Conservation (phyloP, 2,888 invertebrate species). For the Protodeltote pygarga region DNA sequence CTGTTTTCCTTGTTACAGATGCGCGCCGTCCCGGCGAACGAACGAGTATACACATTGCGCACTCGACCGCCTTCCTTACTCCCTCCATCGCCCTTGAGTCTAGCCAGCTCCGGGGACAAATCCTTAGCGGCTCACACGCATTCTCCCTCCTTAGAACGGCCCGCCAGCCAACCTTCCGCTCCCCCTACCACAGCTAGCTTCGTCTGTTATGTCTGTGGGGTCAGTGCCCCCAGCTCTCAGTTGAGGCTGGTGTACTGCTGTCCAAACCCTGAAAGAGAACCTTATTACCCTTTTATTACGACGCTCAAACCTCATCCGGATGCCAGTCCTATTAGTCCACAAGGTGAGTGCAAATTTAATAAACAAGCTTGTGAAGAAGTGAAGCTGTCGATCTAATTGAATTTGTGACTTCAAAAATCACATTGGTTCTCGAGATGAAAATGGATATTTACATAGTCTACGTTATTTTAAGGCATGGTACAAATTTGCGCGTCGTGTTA, state of each 20-base stretch:
- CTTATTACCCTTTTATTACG: conserved; percentile 96
- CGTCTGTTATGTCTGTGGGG: conserved; percentile 96
- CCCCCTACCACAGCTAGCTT: conserved; percentile 84
- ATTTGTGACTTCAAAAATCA: too few species aligned
- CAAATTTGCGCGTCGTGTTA: conserved; percentile 96
- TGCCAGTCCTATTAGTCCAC: conserved; percentile 95
- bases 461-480: conserved; percentile 88
- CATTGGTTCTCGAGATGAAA: too few species aligned
- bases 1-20: conserved; percentile 75
- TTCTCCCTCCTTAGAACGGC: conserved; percentile 69
- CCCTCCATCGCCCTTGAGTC: conserved; percentile 80
- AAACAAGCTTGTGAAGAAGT: too few species aligned
- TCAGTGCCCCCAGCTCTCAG: conserved; percentile 92
- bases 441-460: too few species aligned
- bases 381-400: too few species aligned
- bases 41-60: conserved; percentile 93
- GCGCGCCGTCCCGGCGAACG: conserved; percentile 91
- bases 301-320: conserved; percentile 93
- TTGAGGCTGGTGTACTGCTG: conserved; percentile 94
- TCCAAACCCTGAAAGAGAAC: conserved; percentile 94
- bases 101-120: conserved; percentile 81
- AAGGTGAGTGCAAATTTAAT: conserved; percentile 85
- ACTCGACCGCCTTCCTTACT: conserved; percentile 90
- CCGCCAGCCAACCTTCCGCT: conserved; percentile 61
- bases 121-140: conserved; percentile 70